Evolutionary conservation across 2,797 vertebrate genomes (phyloP), one percentile per base, ranked within the genome.

Genomic region (Muscicapa comitata): DNA sequence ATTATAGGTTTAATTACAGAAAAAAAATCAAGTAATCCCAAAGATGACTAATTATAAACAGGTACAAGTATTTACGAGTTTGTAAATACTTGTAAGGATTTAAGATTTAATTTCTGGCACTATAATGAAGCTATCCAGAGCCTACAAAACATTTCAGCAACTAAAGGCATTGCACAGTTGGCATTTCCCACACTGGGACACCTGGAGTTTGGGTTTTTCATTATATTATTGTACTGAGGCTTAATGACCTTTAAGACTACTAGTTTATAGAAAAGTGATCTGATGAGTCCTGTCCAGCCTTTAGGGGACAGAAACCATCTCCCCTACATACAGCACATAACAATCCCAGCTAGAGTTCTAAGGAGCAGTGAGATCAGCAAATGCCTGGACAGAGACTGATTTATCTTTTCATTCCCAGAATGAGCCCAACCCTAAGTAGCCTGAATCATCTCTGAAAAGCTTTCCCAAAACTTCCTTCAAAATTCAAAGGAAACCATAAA

Each of bases 311-410:
- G 29, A 76, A 65, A 37, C 16, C 40, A 51, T 45, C 47, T n/a
- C 7, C 2, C 38, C 8, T 8, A 47, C 1, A 7, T 0, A 40
- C 0, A 1, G 26, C 25, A 42, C 7, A 3, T 12, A 17, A 89
- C 76, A 94, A 45, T 37, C 19, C 57, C 37, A 55, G 6, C 16
- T 33, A 9, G 7, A 35, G 4, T 17, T 68, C 11, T 10, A 6
- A 10, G 37, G 8, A 54, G 28, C n/a, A 81, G 26, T 4, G 3
- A 83, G 35, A 67, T 20, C 57, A 59, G 20, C 7, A 28, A 84
- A 35, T 12, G 13, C 21, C 53, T 33, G 17, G 35, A 42, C 26
- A 45, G 33, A 54, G 29, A 45, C 10, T 20, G 29, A 45, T 58
- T 61, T 35, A 13, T 15, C n/a, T 35, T 73, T 38, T 55, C 15